Percentiles rank a stretch among this genome's conserved stretches.
phyloP scores from a whole-genome alignment of 2,797 vertebrate species.

The Choloepus didactylus region DNA sequence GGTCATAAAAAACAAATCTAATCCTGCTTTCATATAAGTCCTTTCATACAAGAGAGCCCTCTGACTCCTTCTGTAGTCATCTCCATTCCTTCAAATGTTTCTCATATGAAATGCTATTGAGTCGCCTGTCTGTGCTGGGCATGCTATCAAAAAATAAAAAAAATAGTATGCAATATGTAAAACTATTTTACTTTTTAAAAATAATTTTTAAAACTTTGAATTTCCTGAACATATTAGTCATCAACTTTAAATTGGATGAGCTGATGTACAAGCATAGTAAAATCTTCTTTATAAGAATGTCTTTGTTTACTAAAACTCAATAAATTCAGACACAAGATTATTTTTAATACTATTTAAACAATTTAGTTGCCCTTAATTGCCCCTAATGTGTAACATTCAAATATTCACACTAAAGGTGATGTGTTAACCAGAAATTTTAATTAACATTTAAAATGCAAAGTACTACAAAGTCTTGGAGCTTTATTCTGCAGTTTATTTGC shows the following conservation, averaged over 20 bases:
- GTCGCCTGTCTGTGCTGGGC: not conserved
- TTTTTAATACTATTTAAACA: slow-evolving; percentile 6
- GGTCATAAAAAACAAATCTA: not conserved
- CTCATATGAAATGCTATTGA: not conserved
- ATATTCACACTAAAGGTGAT: not conserved
- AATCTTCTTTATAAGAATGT: not conserved
- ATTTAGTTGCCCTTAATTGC: not conserved
- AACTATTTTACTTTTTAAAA: slow-evolving; percentile 23
- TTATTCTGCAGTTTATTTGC: not conserved
- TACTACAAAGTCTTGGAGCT: not conserved
- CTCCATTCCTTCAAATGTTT: not conserved
- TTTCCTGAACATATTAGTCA: not conserved
- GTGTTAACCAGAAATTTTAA: not conserved
- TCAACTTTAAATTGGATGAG: not conserved
- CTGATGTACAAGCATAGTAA: not conserved
- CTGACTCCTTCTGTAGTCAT: not conserved
- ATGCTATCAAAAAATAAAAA: not conserved
- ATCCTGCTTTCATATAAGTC: not conserved
- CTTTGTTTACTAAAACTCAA: not conserved
- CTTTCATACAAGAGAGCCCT: not conserved
- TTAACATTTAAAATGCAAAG: slow-evolving; percentile 4
- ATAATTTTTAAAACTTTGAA: slow-evolving; percentile 15
- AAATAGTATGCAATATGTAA: not conserved
- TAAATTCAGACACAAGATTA: not conserved
- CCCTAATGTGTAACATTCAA: not conserved